Base-by-base conservation (phyloP, 2,113 vertebrate genomes). In the Cheilinus undulatus region DNA sequence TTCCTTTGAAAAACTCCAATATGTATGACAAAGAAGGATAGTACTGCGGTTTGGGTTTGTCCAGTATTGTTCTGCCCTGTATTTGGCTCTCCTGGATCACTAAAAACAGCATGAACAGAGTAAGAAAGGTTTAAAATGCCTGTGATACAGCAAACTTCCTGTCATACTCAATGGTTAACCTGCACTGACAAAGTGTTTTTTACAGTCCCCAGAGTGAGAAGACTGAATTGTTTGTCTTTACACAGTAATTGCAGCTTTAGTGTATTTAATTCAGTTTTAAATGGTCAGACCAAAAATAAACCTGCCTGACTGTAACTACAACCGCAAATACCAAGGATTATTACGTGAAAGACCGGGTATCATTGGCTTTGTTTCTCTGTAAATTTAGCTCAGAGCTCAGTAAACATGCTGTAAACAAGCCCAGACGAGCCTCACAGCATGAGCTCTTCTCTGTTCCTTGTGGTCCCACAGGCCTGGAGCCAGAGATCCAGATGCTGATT, bases 401-500 rank as follows among this genome's bases (percentile, higher is more conserved):
- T 51, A n/a, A 43, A 0, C 13, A 7, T 26, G 1, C 2, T 24
- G 5, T n/a, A n/a, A n/a, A n/a, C 34, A 56, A 22, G n/a, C 3
- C 20, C 17, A 10, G 49, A 62, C 14, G n/a, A 15, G 51, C 43
- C 14, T 7, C 19, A 24, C 22, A 51, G 6, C 26, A 13, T 23
- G 1, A 69, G 15, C 36, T 2, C 17, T 0, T 17, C 19, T 32
- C 22, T 50, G 10, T 15, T 23, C 11, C 19, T 9, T 26, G 9
- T 14, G 38, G 2, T 28, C 49, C 40, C 28, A 5, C 61, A 99
- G 98, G 98, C 32, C 93, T 99, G 82, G 98, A 98, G 86, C 97
- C 98, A 0, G 97, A 99, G 93, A 96, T 99, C 92, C 98, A 98
- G 93, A 97, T 95, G 89, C 94, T 99, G 6, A 93, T 98, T 3